Evolutionary conservation across 2,888 invertebrate genomes (phyloP), one percentile per base, ranked within the genome.

Genomic region (Mylabris sibirica): DNA sequence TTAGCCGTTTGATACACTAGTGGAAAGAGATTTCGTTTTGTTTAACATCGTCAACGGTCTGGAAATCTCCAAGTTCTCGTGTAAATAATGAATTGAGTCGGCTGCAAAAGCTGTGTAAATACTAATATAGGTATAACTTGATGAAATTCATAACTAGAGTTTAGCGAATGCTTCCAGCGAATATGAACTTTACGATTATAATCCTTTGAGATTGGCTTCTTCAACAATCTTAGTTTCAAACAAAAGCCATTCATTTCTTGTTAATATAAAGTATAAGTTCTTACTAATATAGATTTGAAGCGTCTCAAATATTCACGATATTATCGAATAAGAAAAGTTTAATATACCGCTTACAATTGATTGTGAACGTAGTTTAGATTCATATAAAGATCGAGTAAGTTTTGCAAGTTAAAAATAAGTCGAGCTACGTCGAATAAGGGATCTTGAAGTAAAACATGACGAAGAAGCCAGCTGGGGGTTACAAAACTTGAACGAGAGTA

Each of bases 71-170:
- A 79, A 81, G 79, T 78, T 80, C 78, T 78, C 78, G 76, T 77
- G 78, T 78, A 79, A 80, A 81, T 79, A 80, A 80, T 78, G 80
- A 78, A 79, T 77, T 75, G 70, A 76, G 72, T 76, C 68, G 73
- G 73, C 73, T 76, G 74, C 74, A 75, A 76, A 76, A 76, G 76
- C 76, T 76, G 75, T 78, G 81, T 80, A 82, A 82, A 82, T 81
- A 82, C 79, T 79, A 80, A 81, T 82, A 81, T 82, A 62, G 41
- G 62, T 62, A 81, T 82, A 80, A 79, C 80, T 81, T 82, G 81
- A 81, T 81, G 81, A 81, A 82, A 82, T 82, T 82, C 82, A 82
- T 80, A 81, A 79, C 79, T 76, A 76, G 77, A 79, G 78, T 80
- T 80, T 76, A 72, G 75, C 72, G 65, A 67, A 71, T 74, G 65